phyloP scores from a whole-genome alignment of 2,113 vertebrate species.

The Psittacus erithacus region DNA sequence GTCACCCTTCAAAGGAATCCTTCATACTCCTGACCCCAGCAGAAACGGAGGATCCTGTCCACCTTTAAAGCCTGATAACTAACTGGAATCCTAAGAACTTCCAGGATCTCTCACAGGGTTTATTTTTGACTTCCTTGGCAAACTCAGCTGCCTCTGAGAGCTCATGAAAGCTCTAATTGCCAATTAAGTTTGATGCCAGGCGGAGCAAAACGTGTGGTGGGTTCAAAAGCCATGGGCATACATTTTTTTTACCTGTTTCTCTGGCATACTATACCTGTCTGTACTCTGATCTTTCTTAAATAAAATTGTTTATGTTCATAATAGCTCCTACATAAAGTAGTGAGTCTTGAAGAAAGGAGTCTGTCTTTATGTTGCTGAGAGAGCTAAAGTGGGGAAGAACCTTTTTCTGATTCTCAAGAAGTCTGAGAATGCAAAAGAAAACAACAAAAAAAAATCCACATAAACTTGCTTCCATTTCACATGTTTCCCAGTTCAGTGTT shows the following conservation, averaged over 20 bases:
- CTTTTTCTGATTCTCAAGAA: neutral
- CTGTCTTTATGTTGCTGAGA: neutral
- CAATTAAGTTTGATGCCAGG: neutral
- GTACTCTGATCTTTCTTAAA: neutral
- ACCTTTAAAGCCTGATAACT: neutral
- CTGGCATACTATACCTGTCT: neutral
- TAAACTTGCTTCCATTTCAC: neutral
- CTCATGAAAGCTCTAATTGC: slow-evolving; percentile 30
- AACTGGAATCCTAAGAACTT: neutral
- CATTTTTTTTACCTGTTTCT: neutral
- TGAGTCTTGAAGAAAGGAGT: neutral
- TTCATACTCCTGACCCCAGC: neutral
- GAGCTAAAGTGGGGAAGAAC: neutral
- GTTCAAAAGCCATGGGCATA: neutral
- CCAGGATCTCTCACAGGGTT: neutral
- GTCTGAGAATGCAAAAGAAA: neutral
- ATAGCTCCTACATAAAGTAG: neutral
- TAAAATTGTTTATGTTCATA: neutral
- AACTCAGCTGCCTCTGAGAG: neutral
- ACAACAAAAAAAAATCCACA: neutral
- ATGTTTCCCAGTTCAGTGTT: neutral
- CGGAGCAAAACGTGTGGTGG: neutral
- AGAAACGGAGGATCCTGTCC: neutral
- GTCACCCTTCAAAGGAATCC: neutral
- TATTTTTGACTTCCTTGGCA: slow-evolving; percentile 37